Percentiles rank a stretch among this genome's conserved stretches.
Evolutionary conservation across 1,140 invertebrate species (phyloP).

Genomic region (Yoshiicerus persimilis): DNA sequence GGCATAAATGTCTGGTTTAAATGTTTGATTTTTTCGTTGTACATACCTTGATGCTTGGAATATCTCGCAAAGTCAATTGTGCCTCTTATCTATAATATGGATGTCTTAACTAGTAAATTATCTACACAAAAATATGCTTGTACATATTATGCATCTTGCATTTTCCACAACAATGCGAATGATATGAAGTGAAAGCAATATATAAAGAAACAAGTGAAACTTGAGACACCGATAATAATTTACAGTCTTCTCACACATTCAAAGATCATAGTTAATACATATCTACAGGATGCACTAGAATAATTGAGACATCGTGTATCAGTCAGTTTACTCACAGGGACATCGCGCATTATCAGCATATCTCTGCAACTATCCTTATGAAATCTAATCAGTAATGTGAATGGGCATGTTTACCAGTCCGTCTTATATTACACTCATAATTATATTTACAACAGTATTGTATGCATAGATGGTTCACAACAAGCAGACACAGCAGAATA

Average conservation of each 20-base stretch:
- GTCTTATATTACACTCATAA: neutral
- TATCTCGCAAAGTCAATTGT: no score
- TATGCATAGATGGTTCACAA: neutral
- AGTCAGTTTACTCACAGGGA: neutral
- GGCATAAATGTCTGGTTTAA: conserved; percentile 12
- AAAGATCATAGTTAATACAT: neutral
- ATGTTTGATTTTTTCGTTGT: neutral
- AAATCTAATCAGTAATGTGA: no score
- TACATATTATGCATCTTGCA: no score
- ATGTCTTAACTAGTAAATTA: no score
- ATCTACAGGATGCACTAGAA: neutral
- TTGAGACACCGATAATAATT: neutral
- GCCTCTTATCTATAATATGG: no score
- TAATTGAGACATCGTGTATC: neutral
- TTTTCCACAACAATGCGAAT: no score
- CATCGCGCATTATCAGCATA: neutral
- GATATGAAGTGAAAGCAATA: neutral
- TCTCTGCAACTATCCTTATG: no score
- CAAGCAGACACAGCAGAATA: neutral
- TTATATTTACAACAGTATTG: neutral
- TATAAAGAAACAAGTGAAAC: neutral
- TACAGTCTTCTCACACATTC: neutral
- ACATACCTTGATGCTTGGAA: neutral
- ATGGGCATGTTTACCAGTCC: no score
- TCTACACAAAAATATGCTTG: no score